Evolutionary conservation across 23 tunicate genomes (phyloP), one percentile per base, ranked within the genome.

Genomic region (Styela clava): DNA sequence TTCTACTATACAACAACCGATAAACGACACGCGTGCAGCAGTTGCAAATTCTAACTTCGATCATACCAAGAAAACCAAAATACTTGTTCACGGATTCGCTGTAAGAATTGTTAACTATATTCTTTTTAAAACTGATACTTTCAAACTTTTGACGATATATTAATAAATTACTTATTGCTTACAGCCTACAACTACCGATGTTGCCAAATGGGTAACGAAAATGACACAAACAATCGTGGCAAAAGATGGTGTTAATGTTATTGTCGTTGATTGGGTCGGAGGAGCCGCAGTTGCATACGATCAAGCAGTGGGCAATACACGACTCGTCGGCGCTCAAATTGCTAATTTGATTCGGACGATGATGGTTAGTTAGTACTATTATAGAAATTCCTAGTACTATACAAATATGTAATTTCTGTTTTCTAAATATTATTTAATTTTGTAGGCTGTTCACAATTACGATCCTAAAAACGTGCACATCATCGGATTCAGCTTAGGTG

Each of bases 401-500:
- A 23, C 24, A 19, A 24, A 68, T 68, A 68, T 16, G 24, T n/a
- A n/a, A n/a, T n/a, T n/a, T n/a, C n/a, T n/a, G n/a, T n/a, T n/a
- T n/a, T n/a, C n/a, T n/a, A n/a, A n/a, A n/a, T n/a, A n/a, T n/a
- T n/a, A n/a, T n/a, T n/a, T 12, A 44, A 67, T 67, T 25, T 67
- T 81, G 25, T 61, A 93, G 98, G 84, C 62, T 33, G 81, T 74
- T 1, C 79, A 65, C 34, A 68, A 64, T 34, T 89, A 86, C 9
- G 35, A 79, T 28, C 82, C 93, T 27, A 71, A 70, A 56, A 87
- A 84, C 69, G 88, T 93, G 35, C 98, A 93, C 79, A 29, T 93
- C 27, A 87, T 93, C 63, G 98, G 98, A 32, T 93, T 93, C 79
- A 93, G 98, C 73, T 74, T 93, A 35, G 98, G 98, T 16, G 98